Base-by-base conservation (phyloP, 1,140 invertebrate genomes). In the Euura lappo region DNA sequence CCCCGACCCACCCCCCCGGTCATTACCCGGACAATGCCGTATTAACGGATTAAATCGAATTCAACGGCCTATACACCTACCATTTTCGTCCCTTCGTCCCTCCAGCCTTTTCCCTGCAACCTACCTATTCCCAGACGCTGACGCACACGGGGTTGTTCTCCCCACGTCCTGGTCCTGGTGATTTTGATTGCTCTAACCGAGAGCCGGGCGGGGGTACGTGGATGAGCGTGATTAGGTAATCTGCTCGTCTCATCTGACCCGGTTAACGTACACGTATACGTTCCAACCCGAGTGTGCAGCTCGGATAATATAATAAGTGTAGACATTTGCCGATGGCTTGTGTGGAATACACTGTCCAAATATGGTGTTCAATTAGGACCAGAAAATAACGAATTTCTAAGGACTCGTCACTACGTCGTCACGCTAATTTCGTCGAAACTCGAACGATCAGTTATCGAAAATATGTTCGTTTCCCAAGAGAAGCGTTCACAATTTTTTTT, bases 31-130 rank as follows among this genome's bases (percentile, higher is more conserved):
- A 84, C 83, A 84, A 85, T 85, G 77, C 82, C 78, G 77, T 79
- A 82, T 84, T 84, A 83, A 84, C 80, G 82, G 80, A 81, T 83
- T 79, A 79, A 83, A 86, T 84, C 79, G 80, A 83, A 84, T 84
- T 85, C 81, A 85, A 81, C 81, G 77, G 78, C 79, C 77, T 80
- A 79, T 72, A 60, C 6, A 60, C 51, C 51, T n/a, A 6, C 8
- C 47, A 60, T 5, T 60, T n/a, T 6, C 51, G 51, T 11, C 13
- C 51, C 3, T 60, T 60, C 51, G 51, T 4, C 51, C 8, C 13
- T 8, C 10, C 51, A 60, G 13, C 51, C 51, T n/a, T 60, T 60
- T n/a, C 60, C 10, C 47, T 43, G 64, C 64, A 28, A 11, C 65
- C 69, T 65, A 71, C 69, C 44, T 65, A 67, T 47, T 43, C 68